Base-by-base conservation (phyloP, 2,113 vertebrate species). In the Pseudorasbora parva region DNA sequence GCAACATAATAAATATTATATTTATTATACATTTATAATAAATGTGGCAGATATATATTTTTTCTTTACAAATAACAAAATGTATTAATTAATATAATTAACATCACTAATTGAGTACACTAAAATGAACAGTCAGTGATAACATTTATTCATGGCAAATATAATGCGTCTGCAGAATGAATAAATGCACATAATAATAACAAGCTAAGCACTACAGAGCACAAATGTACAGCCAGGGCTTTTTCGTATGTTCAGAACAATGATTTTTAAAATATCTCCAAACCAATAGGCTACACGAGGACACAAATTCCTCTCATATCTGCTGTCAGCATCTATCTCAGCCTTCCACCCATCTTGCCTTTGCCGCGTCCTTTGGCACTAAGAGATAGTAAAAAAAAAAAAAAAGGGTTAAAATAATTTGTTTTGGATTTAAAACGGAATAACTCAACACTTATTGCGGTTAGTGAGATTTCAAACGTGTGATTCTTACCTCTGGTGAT, bases 281-380 rank as follows among this genome's bases (percentile, higher is more conserved):
- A 62, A 88, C 60, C 1, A 85, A 77, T n/a, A n/a, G n/a, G n/a
- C n/a, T 85, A 73, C 85, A 84, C 56, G 83, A 86, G 47, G 72
- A 56, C 23, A 72, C n/a, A 51, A 62, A 76, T 43, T 82, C 14
- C 45, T 30, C 23, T 59, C n/a, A 66, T 78, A 47, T 74, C 25
- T 33, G 79, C 56, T 3, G 43, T 82, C 84, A 8, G 80, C 57
- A 78, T 93, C 89, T 92, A 95, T 89, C 93, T 90, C 86, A 93
- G 77, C 69, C 93, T 91, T 45, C 88, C 86, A 1, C 84, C 68
- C 92, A 92, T 88, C 86, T 94, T 94, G 83, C 92, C 93, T 87
- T 95, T 95, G 56, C 93, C 89, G 0, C 94, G 93, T 49, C 93
- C 94, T 86, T 95, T 95, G 51, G 91, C 88, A 17, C 94, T 95